Conservation (phyloP, 2,113 vertebrate genomes). For the Cottus gobio region DNA sequence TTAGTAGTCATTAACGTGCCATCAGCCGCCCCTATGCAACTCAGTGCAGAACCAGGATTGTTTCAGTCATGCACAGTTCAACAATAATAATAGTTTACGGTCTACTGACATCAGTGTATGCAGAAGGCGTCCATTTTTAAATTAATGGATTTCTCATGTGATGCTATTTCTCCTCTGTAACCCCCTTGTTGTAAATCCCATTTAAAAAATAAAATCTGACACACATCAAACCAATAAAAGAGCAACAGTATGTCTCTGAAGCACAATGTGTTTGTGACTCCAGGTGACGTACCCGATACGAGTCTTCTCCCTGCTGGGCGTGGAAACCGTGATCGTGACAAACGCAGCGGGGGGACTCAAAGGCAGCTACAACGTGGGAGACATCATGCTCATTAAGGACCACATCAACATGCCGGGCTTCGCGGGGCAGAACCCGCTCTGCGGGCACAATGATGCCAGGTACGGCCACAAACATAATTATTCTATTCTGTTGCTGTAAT, state of each 20-base stretch:
- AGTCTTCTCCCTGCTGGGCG: slow-evolving; percentile 82
- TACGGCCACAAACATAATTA: slow-evolving; percentile 34
- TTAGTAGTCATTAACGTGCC: slow-evolving; percentile 20
- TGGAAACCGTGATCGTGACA: slow-evolving; percentile 83
- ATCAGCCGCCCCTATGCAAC: slow-evolving; percentile 30
- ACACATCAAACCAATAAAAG: background rate
- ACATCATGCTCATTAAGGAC: slow-evolving; percentile 87
- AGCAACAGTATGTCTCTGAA: slow-evolving; percentile 4
- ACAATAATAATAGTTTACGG: slow-evolving; percentile 11
- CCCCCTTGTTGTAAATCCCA: slow-evolving; percentile 7
- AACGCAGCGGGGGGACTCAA: slow-evolving; percentile 85
- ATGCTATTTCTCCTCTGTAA: background rate
- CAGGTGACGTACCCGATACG: slow-evolving; percentile 85
- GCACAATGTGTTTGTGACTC: slow-evolving; percentile 12
- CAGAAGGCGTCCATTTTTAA: background rate
- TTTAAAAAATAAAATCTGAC: background rate
- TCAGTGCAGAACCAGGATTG: slow-evolving; percentile 15
- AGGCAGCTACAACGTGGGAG: slow-evolving; percentile 72
- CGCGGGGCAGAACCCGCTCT: slow-evolving; percentile 81
- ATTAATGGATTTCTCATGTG: background rate
- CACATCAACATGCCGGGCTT: slow-evolving; percentile 86
- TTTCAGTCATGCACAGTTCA: slow-evolving; percentile 5
- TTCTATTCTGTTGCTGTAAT: no score
- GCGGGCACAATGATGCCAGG: slow-evolving; percentile 83
- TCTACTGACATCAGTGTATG: background rate